phyloP scores from a whole-genome alignment of 2,888 invertebrate species.

The Acrobasis repandana region DNA sequence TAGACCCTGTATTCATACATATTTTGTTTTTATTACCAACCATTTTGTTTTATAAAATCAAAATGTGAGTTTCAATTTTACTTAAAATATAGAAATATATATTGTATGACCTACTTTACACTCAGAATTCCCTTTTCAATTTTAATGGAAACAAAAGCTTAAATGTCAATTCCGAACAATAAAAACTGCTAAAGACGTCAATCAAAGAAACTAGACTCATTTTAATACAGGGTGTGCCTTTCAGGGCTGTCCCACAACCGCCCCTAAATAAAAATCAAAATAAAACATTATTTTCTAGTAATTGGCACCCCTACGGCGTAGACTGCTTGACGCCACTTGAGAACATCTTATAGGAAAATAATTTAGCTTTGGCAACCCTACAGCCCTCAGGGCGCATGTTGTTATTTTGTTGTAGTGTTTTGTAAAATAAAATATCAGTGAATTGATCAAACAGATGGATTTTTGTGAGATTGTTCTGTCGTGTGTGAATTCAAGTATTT shows the following conservation, averaged over 20 bases:
- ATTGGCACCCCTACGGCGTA: conserved; percentile 78
- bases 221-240: conserved; percentile 78
- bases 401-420: conserved; percentile 59
- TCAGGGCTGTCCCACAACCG: conserved; percentile 79
- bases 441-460: conserved; percentile 16
- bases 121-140: conserved; percentile 20
- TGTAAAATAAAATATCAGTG: conserved; percentile 4
- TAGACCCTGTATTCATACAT: too few relatives aligned
- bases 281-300: conserved; percentile 78
- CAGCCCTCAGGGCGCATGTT: conserved; percentile 59
- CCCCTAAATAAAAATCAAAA: conserved; percentile 81
- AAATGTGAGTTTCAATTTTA: too few relatives aligned
- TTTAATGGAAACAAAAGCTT: conserved; percentile 50
- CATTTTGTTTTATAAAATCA: too few relatives aligned
- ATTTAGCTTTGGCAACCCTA: conserved; percentile 53
- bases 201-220: conserved; percentile 71
- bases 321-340: conserved; percentile 74
- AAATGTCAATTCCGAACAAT: conserved; percentile 70
- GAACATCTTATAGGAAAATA: conserved; percentile 78
- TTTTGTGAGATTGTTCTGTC: conserved; percentile 52
- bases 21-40: too few relatives aligned
- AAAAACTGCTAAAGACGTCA: conserved; percentile 69
- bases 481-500: conserved; percentile 42
- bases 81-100: conserved; percentile 4
- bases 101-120: conserved; percentile 14